Evolutionary conservation across 1,140 invertebrate species (phyloP).

Genomic region (Cherax destructor): DNA sequence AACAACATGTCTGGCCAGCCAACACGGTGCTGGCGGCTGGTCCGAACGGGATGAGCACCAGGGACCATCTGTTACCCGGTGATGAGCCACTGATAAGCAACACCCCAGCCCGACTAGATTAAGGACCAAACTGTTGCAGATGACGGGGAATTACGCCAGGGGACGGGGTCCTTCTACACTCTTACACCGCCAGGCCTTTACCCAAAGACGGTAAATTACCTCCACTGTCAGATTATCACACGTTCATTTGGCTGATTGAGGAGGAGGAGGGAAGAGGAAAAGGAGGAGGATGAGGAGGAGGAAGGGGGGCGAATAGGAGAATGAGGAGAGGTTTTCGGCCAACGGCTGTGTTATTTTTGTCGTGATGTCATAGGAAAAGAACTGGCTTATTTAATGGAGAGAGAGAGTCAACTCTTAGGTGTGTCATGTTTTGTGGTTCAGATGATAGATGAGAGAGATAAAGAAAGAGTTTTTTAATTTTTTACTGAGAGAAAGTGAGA

Average conservation of each 20-base stretch:
- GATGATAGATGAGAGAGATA: no score
- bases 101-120: conserved; percentile 28
- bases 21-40: neutral
- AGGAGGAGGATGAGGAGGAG: neutral
- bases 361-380: no score
- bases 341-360: no score
- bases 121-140: conserved; percentile 35
- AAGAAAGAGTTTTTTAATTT: no score
- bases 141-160: conserved; percentile 31
- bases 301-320: neutral
- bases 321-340: neutral
- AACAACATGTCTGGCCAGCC: no score
- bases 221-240: conserved; percentile 23
- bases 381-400: no score
- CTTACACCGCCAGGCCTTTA: conserved; percentile 15
- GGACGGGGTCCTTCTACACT: neutral
- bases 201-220: conserved; percentile 38
- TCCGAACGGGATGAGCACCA: neutral
- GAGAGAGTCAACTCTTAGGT: no score
- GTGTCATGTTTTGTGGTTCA: no score
- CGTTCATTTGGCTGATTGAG: conserved; percentile 41
- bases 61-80: conserved; percentile 1
- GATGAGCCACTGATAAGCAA: conserved; percentile 19
- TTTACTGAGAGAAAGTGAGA: conserved; percentile 14
- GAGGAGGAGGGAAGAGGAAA: neutral